Evolutionary conservation across 2,797 vertebrate genomes (phyloP).

Genomic region (Hybognathus amarus): DNA sequence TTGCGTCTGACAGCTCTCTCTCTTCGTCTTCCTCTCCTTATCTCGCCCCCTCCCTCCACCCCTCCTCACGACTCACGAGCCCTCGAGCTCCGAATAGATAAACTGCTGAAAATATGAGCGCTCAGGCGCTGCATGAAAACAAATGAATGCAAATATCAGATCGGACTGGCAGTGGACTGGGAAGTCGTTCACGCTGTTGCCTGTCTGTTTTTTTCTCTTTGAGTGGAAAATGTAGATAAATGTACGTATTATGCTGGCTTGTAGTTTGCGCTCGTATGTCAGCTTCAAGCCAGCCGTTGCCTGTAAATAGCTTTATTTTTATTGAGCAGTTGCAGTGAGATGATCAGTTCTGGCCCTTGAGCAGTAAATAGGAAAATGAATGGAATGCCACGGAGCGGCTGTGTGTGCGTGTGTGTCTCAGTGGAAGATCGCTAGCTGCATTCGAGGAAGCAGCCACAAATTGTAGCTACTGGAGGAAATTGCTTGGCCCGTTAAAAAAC

Average conservation of each 20-base stretch:
- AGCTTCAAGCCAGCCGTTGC: slow-evolving; percentile 62
- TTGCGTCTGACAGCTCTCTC: slow-evolving; percentile 65
- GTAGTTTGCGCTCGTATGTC: slow-evolving; percentile 63
- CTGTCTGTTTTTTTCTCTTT: slow-evolving; percentile 41
- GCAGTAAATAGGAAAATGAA: slow-evolving; percentile 61
- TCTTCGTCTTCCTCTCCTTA: slow-evolving; percentile 51
- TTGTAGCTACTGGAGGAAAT: slow-evolving; percentile 42
- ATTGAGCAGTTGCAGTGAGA: slow-evolving; percentile 62
- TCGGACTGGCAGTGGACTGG: slow-evolving; percentile 51
- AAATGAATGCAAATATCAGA: slow-evolving; percentile 66
- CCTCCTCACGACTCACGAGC: slow-evolving; percentile 39
- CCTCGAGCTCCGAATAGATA: slow-evolving; percentile 67
- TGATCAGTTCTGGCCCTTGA: slow-evolving; percentile 60
- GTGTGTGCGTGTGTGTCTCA: background rate
- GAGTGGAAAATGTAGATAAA: slow-evolving; percentile 63
- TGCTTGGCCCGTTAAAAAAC: slow-evolving; percentile 50
- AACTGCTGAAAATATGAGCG: slow-evolving; percentile 60
- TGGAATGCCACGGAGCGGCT: slow-evolving; percentile 52
- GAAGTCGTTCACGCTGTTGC: slow-evolving; percentile 47
- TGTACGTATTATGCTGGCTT: slow-evolving; percentile 61
- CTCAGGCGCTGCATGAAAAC: slow-evolving; percentile 55
- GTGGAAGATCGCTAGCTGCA: slow-evolving; percentile 43
- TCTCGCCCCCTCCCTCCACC: slow-evolving; percentile 36
- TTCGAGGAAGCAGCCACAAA: slow-evolving; percentile 55
- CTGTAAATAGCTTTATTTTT: slow-evolving; percentile 66